Evolutionary conservation across 1,140 invertebrate genomes (phyloP).

Genomic region (Papilio dardanus): DNA sequence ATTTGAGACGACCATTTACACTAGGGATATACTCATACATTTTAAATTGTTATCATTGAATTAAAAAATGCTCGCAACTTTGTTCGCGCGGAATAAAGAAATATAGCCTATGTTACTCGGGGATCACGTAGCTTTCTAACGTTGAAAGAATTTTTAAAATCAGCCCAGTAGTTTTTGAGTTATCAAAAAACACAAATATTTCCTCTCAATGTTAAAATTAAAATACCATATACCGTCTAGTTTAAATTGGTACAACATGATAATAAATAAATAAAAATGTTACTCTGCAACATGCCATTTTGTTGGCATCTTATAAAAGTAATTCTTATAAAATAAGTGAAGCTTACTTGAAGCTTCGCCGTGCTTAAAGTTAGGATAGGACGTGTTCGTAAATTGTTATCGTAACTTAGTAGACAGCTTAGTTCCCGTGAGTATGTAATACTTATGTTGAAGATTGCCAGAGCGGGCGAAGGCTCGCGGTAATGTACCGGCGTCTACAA

Average conservation of each 20-base stretch:
- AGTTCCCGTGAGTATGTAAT: constrained; percentile 20
- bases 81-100: too few species aligned
- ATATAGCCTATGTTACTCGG: too few species aligned
- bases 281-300: background rate
- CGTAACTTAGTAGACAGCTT: constrained; percentile 32
- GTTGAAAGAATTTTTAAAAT: too few species aligned
- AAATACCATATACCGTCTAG: too few species aligned
- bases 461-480: background rate
- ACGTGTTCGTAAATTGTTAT: constrained; percentile 32
- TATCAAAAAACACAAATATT: too few species aligned
- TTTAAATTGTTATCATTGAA: background rate
- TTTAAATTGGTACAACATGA: too few species aligned
- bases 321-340: constrained; percentile 13
- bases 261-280: background rate
- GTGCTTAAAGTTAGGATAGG: constrained; percentile 8
- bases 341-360: background rate
- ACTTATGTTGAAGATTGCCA: background rate
- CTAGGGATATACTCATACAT: background rate
- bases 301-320: background rate
- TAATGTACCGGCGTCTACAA: background rate
- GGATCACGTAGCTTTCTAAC: too few species aligned
- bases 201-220: too few species aligned
- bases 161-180: too few species aligned
- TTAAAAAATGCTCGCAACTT: too few species aligned
- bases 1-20: constrained; percentile 4